Evolutionary conservation across 92 coral and sea anemone species (phyloP).

Genomic region (Chrysogorgia sp.): DNA sequence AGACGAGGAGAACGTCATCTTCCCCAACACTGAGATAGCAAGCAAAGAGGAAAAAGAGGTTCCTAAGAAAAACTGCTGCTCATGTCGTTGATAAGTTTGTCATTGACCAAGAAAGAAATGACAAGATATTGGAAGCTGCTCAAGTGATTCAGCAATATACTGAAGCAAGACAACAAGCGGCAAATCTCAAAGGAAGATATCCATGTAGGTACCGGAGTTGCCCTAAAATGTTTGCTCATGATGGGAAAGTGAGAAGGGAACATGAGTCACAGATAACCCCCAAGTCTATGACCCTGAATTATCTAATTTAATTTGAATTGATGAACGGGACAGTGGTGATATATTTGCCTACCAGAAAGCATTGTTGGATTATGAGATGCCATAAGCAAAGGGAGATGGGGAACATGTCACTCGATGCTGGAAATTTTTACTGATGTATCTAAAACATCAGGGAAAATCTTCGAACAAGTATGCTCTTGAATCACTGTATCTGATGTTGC

Average conservation of each 20-base stretch:
- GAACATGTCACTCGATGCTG: constrained; percentile 14
- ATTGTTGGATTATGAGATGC: constrained; percentile 69
- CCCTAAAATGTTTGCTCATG: constrained; percentile 66
- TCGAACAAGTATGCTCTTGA: no score
- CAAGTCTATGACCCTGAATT: constrained; percentile 24
- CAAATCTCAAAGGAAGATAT: constrained; percentile 32
- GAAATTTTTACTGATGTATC: no score
- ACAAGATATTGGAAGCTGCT: background rate
- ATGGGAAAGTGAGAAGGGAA: constrained; percentile 64
- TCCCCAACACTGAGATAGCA: constrained; percentile 19
- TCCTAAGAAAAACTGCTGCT: constrained; percentile 51
- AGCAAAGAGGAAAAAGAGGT: constrained; percentile 55
- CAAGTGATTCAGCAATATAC: constrained; percentile 25
- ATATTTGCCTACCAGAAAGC: constrained; percentile 73
- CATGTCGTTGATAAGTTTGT: constrained; percentile 17
- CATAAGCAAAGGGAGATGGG: constrained; percentile 15
- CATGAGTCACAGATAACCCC: constrained; percentile 69
- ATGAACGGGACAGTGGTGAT: constrained; percentile 59
- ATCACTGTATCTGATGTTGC: no score
- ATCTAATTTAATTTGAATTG: constrained; percentile 9
- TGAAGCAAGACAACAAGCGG: constrained; percentile 19
- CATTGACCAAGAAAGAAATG: constrained; percentile 28
- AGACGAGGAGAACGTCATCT: constrained; percentile 49
- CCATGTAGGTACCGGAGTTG: constrained; percentile 61
- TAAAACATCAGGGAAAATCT: constrained; percentile 10